Evolutionary conservation across 2,113 vertebrate species (phyloP), one percentile per base, ranked within the genome.

Genomic region (Psittacara wagleri): DNA sequence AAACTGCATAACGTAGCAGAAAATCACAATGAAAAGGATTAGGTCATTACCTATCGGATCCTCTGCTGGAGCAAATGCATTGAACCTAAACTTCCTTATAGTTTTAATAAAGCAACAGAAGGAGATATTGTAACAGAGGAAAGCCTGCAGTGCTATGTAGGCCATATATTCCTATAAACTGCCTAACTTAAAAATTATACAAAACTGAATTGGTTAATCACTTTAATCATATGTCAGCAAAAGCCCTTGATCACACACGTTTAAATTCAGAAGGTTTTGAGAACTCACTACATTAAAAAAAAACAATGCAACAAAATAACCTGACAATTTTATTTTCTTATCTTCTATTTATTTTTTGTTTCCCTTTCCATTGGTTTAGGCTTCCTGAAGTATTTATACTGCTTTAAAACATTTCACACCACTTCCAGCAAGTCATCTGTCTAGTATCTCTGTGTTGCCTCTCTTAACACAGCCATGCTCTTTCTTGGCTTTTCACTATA

Each of bases 191-290:
- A 86, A 94, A 92, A 69, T n/a, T 3, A 37, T 52, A 88, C 28
- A 92, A 97, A 94, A 57, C 61, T 70, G 69, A 63, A 66, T 49
- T 11, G 33, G 6, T 63, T 73, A 86, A 94, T 46, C 5, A 41
- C 17, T 83, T 94, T 72, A 86, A 29, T 78, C 25, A 57, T 20
- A 66, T 76, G 43, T 57, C 90, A 89, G 66, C 57, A 88, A 90
- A 89, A 10, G 2, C 13, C n/a, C 74, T 87, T 91, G 62, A 73
- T 80, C 70, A 55, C 11, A 51, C 10, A 17, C 90, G 11, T 61
- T 76, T 90, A 57, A 86, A 81, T 77, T 78, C 61, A 90, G 52
- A 68, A 49, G 11, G 27, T 76, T 84, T 92, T 52, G 73, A 75
- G 49, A 79, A 28, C 27, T 41, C 18, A 66, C 11, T 43, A 15